Conservation (phyloP, 2,113 vertebrate species). For the Hyperopisus bebe region DNA sequence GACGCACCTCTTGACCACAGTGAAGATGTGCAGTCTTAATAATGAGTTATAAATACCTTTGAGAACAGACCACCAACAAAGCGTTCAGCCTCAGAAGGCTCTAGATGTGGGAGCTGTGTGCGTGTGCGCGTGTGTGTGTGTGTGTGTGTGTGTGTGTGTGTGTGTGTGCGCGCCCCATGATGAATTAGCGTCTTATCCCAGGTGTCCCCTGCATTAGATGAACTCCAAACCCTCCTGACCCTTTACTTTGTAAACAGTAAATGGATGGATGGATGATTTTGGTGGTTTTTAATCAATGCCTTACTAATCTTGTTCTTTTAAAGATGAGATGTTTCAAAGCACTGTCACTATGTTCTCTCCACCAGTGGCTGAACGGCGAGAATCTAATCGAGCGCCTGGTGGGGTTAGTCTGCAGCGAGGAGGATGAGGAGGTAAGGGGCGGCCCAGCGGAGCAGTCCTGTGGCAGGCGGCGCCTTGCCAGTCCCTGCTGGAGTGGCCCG, state of each 20-base stretch:
- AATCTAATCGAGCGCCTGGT: constrained; percentile 82
- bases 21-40: background rate
- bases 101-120: background rate
- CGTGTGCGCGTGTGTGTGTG: background rate
- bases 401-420: constrained; percentile 77
- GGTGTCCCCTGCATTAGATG: background rate
- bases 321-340: background rate
- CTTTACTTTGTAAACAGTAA: background rate
- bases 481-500: background rate
- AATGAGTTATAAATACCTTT: background rate
- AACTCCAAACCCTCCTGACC: background rate
- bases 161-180: background rate
- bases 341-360: constrained; percentile 19
- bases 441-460: background rate
- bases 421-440: constrained; percentile 84
- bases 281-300: background rate
- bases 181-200: background rate
- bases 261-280: background rate
- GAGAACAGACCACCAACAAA: background rate
- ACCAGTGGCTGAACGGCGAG: constrained; percentile 91
- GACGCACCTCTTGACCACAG: background rate
- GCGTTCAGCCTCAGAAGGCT: background rate
- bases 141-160: background rate
- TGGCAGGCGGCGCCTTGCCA: background rate
- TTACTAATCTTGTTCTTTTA: background rate